Evolutionary conservation across 2,797 vertebrate genomes (phyloP), one percentile per base, ranked within the genome.

Genomic region (Lepilemur ruficaudatus): DNA sequence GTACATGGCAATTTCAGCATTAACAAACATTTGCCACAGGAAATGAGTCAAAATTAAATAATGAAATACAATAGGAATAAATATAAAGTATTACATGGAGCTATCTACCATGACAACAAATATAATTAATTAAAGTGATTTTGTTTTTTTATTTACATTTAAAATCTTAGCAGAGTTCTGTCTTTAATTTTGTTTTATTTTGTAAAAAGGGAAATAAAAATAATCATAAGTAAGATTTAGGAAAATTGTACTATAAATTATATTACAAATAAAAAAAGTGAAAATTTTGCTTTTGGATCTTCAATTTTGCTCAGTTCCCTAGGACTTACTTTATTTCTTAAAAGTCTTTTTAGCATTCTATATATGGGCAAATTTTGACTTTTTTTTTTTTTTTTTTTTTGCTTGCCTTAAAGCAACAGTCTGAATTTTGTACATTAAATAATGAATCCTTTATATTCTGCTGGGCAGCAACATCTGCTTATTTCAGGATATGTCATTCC

Each of bases 401-500:
- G 69, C 90, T 98, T 96, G 41, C 65, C 57, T 80, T 91, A 92
- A 85, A 69, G 0, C 52, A 79, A 43, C 52, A 82, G 76, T 94
- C 95, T 41, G 61, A 88, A 89, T 95, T 94, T 32, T 7, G 25
- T 88, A 35, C 1, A 8, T 35, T 63, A 97, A 72, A 63, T 83
- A 97, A 97, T 89, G 61, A 97, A 92, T 91, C 46, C 65, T 35
- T 65, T 82, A 79, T 63, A 93, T 88, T 96, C 91, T 94, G 4
- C 32, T 69, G 20, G 14, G 46, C 86, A 72, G 0, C 1, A 0
- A 32, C 28, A 30, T 79, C 28, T 92, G 52, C 14, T 32, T n/a
- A 55, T 83, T 96, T 84, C 43, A 82, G 38, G 91, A 94, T 57
- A 43, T 32, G 43, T 41, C 73, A 82, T 94, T 85, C 61, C 41